Base-by-base conservation (phyloP, 2,797 vertebrate genomes). In the Sebastes nivosus region DNA sequence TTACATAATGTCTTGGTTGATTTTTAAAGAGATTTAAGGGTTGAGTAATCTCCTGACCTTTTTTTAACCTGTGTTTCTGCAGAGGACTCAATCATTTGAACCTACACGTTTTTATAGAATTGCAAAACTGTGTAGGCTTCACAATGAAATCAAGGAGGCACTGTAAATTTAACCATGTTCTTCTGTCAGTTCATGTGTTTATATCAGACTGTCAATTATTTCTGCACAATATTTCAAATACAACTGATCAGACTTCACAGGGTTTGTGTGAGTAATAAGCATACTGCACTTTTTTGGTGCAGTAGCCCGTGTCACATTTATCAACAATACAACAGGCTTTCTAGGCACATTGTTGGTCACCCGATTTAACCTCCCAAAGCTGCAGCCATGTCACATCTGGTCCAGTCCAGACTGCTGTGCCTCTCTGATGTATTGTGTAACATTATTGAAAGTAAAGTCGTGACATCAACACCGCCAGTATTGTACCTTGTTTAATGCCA, bases 401-500 rank as follows among this genome's bases (percentile, higher is more conserved):
- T 74, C 76, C 68, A 63, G 38, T 67, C 71, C 74, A 75, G 75
- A 81, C 77, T 55, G 16, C 75, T 78, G 59, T 67, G 73, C 54
- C 57, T 77, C 65, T 66, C 64, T 75, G 66, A 82, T 60, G 68
- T 85, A 75, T 80, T 82, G 65, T 88, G 81, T 52, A 81, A 89
- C 77, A 75, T 89, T 87, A 84, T 70, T 80, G 80, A 87, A 84
- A 80, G 83, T 89, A 60, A 87, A 90, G 80, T 88, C 90, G 84
- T 89, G 81, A 87, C 89, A 80, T 72, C 72, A 76, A 67, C 32
- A 24, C 84, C 63, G 79, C 82, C 89, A 76, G 77, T 86, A 88
- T 93, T 93, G 87, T 91, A 81, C 61, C 58, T 89, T 82, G 42
- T 72, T 86, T 92, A 92, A 92, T 93, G 76, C 88, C 90, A 86